Evolutionary conservation across 2,888 invertebrate species (phyloP).

Genomic region (Cordilura impudica): DNA sequence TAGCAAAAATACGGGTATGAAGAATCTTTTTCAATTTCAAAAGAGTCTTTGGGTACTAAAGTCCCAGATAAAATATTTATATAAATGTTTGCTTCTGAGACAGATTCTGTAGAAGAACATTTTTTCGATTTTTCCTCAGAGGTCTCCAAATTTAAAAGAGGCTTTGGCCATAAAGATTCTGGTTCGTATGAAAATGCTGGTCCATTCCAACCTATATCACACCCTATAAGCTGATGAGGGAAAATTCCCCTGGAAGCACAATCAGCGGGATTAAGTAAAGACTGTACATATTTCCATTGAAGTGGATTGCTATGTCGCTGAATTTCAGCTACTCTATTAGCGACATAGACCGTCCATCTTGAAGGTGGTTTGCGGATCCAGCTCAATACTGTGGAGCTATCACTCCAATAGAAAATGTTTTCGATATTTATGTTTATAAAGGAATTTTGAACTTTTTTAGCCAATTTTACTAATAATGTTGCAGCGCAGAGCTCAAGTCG

Average conservation of each 20-base stretch:
- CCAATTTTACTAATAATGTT: no score
- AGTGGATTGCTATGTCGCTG: neutral
- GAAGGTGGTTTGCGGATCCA: conserved; percentile 34
- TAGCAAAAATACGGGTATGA: neutral
- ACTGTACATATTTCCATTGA: conserved; percentile 39
- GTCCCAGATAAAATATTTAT: neutral
- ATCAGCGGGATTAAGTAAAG: conserved; percentile 22
- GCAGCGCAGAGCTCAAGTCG: no score
- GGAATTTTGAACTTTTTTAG: neutral
- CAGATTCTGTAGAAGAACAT: neutral
- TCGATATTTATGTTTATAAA: conserved; percentile 13
- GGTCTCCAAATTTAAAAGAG: neutral
- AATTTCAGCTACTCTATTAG: conserved; percentile 16
- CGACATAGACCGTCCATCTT: no score
- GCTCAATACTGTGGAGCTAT: conserved; percentile 22
- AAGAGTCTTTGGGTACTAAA: neutral
- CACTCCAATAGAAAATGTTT: no score
- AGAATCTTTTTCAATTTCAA: neutral
- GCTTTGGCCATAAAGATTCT: conserved; percentile 20
- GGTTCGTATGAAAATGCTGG: conserved; percentile 9
- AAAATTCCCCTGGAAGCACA: conserved; percentile 24
- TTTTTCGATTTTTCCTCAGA: conserved; percentile 15
- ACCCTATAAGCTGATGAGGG: neutral
- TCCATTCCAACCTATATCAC: conserved; percentile 30
- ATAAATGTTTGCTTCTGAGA: neutral